These are phyloP conservation scores for Myotis findleyi DNA, from an alignment of 2,797 vertebrate genomes.

Conservation along the genomic window DNA sequence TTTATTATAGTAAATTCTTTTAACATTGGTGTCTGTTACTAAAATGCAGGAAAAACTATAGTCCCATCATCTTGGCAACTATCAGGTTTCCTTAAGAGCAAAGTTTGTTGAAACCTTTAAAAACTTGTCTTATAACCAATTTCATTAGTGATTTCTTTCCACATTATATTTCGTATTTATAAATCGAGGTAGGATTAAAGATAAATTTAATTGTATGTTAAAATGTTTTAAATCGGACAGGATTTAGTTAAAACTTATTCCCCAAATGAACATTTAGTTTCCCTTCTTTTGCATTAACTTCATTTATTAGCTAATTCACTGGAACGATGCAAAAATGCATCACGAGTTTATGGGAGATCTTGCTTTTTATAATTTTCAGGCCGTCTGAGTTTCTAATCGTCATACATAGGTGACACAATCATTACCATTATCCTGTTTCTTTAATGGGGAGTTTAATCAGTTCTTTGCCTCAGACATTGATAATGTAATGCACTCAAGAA, in stretches of 20 bases:
- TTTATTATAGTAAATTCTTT: not conserved
- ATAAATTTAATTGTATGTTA: constrained; percentile 8
- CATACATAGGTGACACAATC: not conserved
- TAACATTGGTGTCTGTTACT: not conserved
- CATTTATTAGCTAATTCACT: not conserved
- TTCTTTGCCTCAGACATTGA: not conserved
- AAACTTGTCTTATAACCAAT: not conserved
- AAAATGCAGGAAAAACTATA: not conserved
- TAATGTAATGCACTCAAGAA: not conserved
- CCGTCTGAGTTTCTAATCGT: not conserved
- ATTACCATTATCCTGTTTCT: not conserved
- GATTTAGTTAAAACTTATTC: constrained; percentile 25
- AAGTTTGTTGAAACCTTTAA: not conserved
- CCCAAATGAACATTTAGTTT: not conserved
- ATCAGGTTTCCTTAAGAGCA: not conserved
- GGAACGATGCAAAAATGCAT: not conserved
- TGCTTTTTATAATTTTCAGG: not conserved
- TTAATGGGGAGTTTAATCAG: not conserved
- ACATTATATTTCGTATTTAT: not conserved
- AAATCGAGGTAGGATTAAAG: constrained; percentile 11
- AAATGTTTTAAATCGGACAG: not conserved
- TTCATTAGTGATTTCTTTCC: not conserved
- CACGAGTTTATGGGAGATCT: not conserved
- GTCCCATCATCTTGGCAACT: not conserved
- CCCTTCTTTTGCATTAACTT: not conserved